Evolutionary conservation across 2,113 vertebrate species (phyloP).

Genomic region (Morone saxatilis): DNA sequence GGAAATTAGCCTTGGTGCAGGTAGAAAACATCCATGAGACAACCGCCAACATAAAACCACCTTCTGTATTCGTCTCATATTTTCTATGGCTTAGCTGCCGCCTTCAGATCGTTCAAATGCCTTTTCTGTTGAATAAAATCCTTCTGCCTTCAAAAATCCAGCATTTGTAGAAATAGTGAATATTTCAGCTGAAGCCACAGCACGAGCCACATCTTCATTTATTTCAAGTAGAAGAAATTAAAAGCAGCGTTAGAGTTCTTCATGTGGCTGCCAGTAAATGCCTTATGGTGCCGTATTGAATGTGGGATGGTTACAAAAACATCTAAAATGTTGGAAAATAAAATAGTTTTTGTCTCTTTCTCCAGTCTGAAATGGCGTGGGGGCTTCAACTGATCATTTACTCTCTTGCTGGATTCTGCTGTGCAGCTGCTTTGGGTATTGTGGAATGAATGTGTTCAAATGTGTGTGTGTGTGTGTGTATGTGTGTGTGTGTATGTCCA

Average conservation of each 20-base stretch:
- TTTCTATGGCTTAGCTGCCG: conserved; percentile 27
- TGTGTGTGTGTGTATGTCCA: conserved; percentile 17
- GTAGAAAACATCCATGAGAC: conserved; percentile 21
- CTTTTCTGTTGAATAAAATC: conserved; percentile 43
- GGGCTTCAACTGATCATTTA: conserved; percentile 47
- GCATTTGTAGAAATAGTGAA: conserved; percentile 34
- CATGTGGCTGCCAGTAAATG: not conserved
- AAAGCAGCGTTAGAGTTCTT: conserved; percentile 7
- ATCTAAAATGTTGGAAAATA: conserved; percentile 11
- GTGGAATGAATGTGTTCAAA: not conserved
- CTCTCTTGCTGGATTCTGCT: conserved; percentile 38
- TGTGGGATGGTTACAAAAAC: conserved; percentile 27
- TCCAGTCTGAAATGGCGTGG: conserved; percentile 38
- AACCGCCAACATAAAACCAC: not conserved
- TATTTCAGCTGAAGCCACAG: conserved; percentile 42
- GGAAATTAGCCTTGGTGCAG: not conserved
- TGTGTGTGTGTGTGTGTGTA: conserved; percentile 7
- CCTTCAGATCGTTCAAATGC: conserved; percentile 37
- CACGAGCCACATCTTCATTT: conserved; percentile 34
- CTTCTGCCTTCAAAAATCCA: conserved; percentile 20
- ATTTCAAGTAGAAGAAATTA: conserved; percentile 28
- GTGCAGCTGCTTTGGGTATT: conserved; percentile 37
- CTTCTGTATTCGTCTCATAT: conserved; percentile 1
- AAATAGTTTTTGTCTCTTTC: not conserved
- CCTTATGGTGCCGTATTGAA: not conserved